Evolutionary conservation across 1,140 invertebrate species (phyloP).

Genomic region (Tetraneura akinire): DNA sequence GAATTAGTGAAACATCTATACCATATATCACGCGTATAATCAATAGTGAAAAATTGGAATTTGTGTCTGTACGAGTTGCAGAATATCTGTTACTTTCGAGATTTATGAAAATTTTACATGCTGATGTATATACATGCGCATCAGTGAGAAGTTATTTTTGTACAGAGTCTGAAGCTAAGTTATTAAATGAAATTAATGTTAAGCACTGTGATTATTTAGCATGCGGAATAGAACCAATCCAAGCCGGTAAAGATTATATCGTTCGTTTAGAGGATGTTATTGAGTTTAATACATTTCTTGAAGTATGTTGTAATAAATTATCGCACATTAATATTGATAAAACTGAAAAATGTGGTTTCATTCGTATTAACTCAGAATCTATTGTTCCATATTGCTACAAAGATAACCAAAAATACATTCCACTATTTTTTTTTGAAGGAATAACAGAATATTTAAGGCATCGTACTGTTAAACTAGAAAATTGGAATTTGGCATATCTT

Average conservation of each 20-base stretch:
- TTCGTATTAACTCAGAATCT: conserved; percentile 89
- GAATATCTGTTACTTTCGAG: conserved; percentile 85
- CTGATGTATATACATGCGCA: conserved; percentile 82
- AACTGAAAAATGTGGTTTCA: conserved; percentile 86
- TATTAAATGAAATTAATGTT: conserved; percentile 91
- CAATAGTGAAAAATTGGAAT: conserved; percentile 73
- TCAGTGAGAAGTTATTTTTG: conserved; percentile 92
- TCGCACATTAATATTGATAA: conserved; percentile 65
- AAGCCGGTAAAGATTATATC: conserved; percentile 79
- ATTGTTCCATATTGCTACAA: conserved; percentile 90
- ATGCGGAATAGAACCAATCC: conserved; percentile 87
- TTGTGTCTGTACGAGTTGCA: conserved; percentile 87
- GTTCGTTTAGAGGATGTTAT: conserved; percentile 82
- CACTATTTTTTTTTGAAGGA: conserved; percentile 91
- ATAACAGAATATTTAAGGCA: conserved; percentile 86
- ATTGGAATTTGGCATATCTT: conserved; percentile 88
- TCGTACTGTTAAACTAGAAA: conserved; percentile 80
- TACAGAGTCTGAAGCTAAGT: conserved; percentile 82
- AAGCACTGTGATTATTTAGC: conserved; percentile 89
- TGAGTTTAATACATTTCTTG: conserved; percentile 88
- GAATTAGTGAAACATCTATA: conserved; percentile 75
- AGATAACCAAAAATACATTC: conserved; percentile 82
- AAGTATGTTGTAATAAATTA: conserved; percentile 83
- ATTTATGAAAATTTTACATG: conserved; percentile 78
- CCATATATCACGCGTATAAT: conserved; percentile 78